A percentile compares a stretch with the other conserved stretches of the same genome.
These are phyloP conservation scores for Steatocranus sp. DNA, from an alignment of 2,797 vertebrate genomes.

Conservation along the genomic window DNA sequence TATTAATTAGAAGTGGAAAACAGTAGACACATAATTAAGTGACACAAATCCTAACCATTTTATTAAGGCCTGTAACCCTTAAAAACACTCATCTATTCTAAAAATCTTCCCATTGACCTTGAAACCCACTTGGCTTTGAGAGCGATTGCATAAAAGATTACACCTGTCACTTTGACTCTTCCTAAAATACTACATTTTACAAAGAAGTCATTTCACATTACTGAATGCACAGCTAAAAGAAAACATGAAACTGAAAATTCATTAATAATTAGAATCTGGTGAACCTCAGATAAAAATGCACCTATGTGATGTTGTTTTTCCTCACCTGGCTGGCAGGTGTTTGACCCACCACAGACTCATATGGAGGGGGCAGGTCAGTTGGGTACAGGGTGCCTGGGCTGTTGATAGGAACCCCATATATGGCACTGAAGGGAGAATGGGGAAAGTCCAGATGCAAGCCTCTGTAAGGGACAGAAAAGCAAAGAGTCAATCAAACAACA, in stretches of 20 bases:
- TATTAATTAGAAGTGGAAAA: neutral
- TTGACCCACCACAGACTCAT: slow-evolving; percentile 91
- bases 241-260: neutral
- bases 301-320: neutral
- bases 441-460: slow-evolving; percentile 89
- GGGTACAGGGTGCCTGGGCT: slow-evolving; percentile 91
- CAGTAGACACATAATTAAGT: neutral
- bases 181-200: neutral
- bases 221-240: neutral
- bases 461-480: slow-evolving; percentile 66
- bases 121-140: neutral
- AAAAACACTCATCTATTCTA: neutral
- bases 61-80: neutral
- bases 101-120: neutral
- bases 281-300: neutral
- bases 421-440: slow-evolving; percentile 86
- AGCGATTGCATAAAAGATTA: neutral
- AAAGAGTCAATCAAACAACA: neutral
- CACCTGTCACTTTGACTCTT: neutral
- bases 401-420: slow-evolving; percentile 91
- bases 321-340: slow-evolving; percentile 86
- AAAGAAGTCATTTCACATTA: neutral
- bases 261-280: neutral
- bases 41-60: neutral
- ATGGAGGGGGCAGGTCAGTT: slow-evolving; percentile 92